These are phyloP conservation scores for Atractosteus spatula DNA, from an alignment of 2,113 vertebrate genomes.

Conservation along the genomic window DNA sequence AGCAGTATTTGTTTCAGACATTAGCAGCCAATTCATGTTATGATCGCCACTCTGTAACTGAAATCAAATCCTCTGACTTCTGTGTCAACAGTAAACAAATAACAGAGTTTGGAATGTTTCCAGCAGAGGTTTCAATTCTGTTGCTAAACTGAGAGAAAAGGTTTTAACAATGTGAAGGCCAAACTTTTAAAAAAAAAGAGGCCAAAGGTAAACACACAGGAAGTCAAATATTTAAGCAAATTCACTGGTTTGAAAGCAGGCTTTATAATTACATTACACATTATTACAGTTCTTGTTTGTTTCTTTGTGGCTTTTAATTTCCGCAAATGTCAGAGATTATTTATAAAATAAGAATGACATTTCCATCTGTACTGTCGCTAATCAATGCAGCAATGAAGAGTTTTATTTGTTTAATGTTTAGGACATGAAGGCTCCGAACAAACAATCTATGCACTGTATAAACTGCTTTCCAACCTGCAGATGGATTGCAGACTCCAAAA, in stretches of 20 bases:
- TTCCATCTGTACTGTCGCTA: constrained; percentile 18
- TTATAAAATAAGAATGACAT: constrained; percentile 18
- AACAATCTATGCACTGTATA: neutral
- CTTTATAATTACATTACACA: constrained; percentile 12
- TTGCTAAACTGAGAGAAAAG: too few species aligned
- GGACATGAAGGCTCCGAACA: neutral
- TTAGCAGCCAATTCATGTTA: too few species aligned
- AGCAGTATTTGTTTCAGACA: too few species aligned
- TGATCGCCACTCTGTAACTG: too few species aligned
- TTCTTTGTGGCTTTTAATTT: constrained; percentile 6
- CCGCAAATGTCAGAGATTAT: neutral
- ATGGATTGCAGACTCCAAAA: neutral
- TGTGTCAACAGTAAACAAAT: too few species aligned
- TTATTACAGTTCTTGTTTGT: constrained; percentile 1
- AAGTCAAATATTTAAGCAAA: constrained; percentile 19
- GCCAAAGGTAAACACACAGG: constrained; percentile 3
- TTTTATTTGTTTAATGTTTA: neutral
- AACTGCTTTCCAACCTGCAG: neutral
- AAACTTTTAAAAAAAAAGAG: neutral
- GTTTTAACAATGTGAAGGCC: too few species aligned
- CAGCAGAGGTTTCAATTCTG: too few species aligned
- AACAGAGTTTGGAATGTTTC: too few species aligned
- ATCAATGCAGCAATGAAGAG: neutral
- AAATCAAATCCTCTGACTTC: too few species aligned
- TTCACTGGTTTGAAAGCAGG: constrained; percentile 14